Evolutionary conservation across 2,797 vertebrate genomes (phyloP).

Genomic region (Pogonophryne albipinna): DNA sequence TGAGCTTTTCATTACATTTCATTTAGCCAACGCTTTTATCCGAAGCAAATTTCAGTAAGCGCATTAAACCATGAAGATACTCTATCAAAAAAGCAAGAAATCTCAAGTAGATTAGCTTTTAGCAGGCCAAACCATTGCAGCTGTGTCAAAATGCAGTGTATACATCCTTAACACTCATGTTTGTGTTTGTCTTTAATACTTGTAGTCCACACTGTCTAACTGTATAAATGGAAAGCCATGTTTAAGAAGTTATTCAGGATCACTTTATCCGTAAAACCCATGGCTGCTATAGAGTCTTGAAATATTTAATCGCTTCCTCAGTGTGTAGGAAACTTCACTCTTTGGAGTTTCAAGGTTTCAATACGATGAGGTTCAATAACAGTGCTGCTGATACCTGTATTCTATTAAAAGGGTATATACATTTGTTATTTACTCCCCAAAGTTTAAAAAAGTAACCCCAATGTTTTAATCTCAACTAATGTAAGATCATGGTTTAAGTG

Average conservation of each 20-base stretch:
- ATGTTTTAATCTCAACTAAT: background rate
- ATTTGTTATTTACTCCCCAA: background rate
- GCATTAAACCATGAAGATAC: no score
- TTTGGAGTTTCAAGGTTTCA: background rate
- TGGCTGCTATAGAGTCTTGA: conserved; percentile 3
- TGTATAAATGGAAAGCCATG: background rate
- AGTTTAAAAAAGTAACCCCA: background rate
- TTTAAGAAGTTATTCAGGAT: background rate
- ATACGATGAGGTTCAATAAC: background rate
- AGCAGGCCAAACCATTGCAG: background rate
- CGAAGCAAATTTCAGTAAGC: no score
- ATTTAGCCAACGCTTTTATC: no score
- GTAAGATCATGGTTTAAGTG: background rate
- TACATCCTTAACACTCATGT: background rate
- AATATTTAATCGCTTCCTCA: conserved; percentile 9
- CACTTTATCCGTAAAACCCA: background rate
- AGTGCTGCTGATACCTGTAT: background rate
- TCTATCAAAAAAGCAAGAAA: no score
- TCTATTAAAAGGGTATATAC: background rate
- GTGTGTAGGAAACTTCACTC: background rate
- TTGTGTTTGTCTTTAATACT: background rate
- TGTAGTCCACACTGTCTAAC: background rate
- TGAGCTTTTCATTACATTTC: background rate
- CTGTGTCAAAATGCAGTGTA: background rate
- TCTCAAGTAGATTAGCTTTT: no score